Evolutionary conservation across 2,797 vertebrate species (phyloP).

Genomic region (Hoplostethus mediterraneus): DNA sequence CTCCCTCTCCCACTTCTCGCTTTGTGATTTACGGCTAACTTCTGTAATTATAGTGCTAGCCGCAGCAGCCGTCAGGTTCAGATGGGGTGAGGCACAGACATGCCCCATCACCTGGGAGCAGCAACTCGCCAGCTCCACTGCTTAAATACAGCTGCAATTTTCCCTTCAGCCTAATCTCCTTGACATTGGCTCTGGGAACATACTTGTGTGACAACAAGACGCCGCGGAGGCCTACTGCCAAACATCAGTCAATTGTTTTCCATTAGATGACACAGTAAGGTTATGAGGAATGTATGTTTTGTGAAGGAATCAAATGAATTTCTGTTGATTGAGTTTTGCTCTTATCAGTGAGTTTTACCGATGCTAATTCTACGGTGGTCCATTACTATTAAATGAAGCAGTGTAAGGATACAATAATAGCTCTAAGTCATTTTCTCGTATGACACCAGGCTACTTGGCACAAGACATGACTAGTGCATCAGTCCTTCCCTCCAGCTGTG

Average conservation of each 20-base stretch:
- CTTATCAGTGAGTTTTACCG: constrained; percentile 35
- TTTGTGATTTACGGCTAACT: constrained; percentile 75
- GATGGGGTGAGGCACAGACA: constrained; percentile 76
- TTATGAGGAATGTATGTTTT: constrained; percentile 48
- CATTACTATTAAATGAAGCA: constrained; percentile 17
- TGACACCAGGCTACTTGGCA: constrained; percentile 17
- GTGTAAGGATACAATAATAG: constrained; percentile 8
- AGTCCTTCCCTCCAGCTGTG: constrained; percentile 30
- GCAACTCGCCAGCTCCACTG: constrained; percentile 48
- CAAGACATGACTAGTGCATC: constrained; percentile 2
- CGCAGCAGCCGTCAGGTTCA: constrained; percentile 74
- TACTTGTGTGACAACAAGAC: constrained; percentile 77
- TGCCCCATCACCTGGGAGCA: constrained; percentile 73
- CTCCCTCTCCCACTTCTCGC: constrained; percentile 25
- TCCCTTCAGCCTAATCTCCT: constrained; percentile 73
- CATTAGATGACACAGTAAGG: constrained; percentile 52
- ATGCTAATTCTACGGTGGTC: constrained; percentile 12
- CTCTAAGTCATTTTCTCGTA: constrained; percentile 9
- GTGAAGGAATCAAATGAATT: constrained; percentile 51
- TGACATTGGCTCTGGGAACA: constrained; percentile 68
- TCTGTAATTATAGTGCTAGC: constrained; percentile 77
- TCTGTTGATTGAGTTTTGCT: constrained; percentile 59
- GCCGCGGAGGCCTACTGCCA: constrained; percentile 53
- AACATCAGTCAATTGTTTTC: constrained; percentile 69
- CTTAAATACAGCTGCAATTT: constrained; percentile 71